Evolutionary conservation across 2,797 vertebrate genomes (phyloP).

Genomic region (Sternarchorhynchus goeldii): DNA sequence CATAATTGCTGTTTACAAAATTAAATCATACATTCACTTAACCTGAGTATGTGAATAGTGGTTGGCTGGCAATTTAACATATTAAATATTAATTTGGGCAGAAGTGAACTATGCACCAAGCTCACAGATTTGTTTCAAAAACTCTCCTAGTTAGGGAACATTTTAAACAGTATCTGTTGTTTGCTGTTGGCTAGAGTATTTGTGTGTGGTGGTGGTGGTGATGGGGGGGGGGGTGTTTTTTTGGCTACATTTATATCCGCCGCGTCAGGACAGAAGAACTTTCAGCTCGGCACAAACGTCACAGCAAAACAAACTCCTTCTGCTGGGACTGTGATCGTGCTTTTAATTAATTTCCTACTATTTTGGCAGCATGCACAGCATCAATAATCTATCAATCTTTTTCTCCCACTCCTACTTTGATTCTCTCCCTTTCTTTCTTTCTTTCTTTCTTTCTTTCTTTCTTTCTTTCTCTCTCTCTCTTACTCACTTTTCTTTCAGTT

Average conservation of each 20-base stretch:
- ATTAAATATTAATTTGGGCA: conserved; percentile 45
- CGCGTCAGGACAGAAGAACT: conserved; percentile 47
- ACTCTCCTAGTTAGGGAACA: background rate
- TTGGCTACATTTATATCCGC: conserved; percentile 38
- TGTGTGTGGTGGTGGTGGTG: conserved; percentile 17
- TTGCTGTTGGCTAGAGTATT: conserved; percentile 36
- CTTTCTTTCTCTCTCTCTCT: conserved; percentile 31
- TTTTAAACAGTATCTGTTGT: conserved; percentile 19
- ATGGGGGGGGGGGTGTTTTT: conserved; percentile 17
- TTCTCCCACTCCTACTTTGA: background rate
- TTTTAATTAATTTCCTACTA: conserved; percentile 54
- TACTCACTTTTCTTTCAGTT: conserved; percentile 13
- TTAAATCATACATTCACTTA: conserved; percentile 55
- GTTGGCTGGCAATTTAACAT: conserved; percentile 36
- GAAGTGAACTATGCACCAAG: conserved; percentile 12
- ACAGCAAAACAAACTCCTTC: conserved; percentile 52
- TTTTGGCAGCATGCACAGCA: conserved; percentile 44
- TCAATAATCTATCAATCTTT: conserved; percentile 43
- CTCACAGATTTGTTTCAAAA: background rate
- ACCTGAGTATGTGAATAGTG: conserved; percentile 42
- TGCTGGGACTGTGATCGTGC: conserved; percentile 40
- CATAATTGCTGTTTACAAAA: conserved; percentile 56
- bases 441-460: conserved; percentile 36
- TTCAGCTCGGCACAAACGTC: conserved; percentile 49
- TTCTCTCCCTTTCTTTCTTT: conserved; percentile 15